A percentile compares a stretch with the other conserved stretches of the same genome.
These are phyloP conservation scores for Polydrusus cervinus DNA, from an alignment of 2,888 invertebrate genomes.

Conservation along the genomic window DNA sequence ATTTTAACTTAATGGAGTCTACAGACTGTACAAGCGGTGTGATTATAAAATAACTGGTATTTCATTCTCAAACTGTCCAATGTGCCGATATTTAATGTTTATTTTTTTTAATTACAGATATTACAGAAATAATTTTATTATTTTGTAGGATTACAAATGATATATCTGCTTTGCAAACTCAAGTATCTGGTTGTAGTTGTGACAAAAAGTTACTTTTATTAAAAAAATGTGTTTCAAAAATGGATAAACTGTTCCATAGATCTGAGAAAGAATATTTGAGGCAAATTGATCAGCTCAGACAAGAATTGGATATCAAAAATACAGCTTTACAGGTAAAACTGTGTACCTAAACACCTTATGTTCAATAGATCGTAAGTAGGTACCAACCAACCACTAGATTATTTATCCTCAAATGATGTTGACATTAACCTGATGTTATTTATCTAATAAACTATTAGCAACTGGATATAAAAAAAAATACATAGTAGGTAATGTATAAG, in stretches of 20 bases:
- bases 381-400: no score
- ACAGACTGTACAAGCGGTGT: no score
- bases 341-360: not conserved
- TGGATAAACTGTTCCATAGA: constrained; percentile 64
- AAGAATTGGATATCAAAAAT: constrained; percentile 63
- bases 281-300: constrained; percentile 61
- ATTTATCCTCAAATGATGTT: not conserved
- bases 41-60: no score
- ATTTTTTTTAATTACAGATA: no score
- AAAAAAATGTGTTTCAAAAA: constrained; percentile 64
- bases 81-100: not conserved
- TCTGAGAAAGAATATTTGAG: constrained; percentile 63
- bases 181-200: constrained; percentile 53
- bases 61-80: not conserved
- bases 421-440: no score
- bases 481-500: no score
- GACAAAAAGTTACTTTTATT: constrained; percentile 60
- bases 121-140: not conserved
- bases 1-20: no score
- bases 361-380: no score
- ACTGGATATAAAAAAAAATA: no score
- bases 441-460: no score
- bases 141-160: constrained; percentile 59
- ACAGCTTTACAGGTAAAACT: constrained; percentile 59
- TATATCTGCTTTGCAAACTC: constrained; percentile 57